Conservation (phyloP, 2,113 vertebrate genomes). For the Nyctereutes procyonoides region DNA sequence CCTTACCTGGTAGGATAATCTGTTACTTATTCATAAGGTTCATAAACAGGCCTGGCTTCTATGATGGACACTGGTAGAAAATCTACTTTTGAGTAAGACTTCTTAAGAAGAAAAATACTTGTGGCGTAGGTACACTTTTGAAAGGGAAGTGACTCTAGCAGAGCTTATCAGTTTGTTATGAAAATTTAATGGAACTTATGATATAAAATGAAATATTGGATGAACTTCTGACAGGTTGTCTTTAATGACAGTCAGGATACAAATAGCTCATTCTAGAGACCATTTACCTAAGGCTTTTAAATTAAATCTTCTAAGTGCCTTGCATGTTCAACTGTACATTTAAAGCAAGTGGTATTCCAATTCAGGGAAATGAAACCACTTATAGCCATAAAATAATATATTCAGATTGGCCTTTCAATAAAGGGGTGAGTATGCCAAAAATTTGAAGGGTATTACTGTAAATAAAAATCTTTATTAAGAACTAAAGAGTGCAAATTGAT, state of each 20-base stretch:
- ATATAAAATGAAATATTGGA: constrained; percentile 65
- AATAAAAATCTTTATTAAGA: constrained; percentile 78
- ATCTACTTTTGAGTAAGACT: neutral
- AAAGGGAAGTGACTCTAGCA: constrained; percentile 35
- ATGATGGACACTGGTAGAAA: neutral
- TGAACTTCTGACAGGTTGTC: constrained; percentile 59
- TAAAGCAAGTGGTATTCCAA: constrained; percentile 57
- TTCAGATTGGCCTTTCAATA: constrained; percentile 73
- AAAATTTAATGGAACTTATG: constrained; percentile 75
- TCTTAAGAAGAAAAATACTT: neutral
- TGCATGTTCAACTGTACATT: constrained; percentile 60
- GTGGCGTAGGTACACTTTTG: neutral
- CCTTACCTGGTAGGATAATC: neutral
- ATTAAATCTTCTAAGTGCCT: constrained; percentile 76
- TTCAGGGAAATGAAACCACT: constrained; percentile 78
- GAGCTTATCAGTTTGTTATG: constrained; percentile 45
- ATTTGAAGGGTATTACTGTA: constrained; percentile 74
- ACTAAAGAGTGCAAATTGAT: constrained; percentile 69
- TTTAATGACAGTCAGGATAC: constrained; percentile 64
- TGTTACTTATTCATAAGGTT: constrained; percentile 27
- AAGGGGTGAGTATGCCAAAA: constrained; percentile 61
- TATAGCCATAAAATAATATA: constrained; percentile 73
- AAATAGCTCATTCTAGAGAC: constrained; percentile 65
- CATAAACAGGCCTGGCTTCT: neutral
- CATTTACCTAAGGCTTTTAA: constrained; percentile 77